phyloP scores from a whole-genome alignment of 2,888 invertebrate species.

The Volucella bombylans region DNA sequence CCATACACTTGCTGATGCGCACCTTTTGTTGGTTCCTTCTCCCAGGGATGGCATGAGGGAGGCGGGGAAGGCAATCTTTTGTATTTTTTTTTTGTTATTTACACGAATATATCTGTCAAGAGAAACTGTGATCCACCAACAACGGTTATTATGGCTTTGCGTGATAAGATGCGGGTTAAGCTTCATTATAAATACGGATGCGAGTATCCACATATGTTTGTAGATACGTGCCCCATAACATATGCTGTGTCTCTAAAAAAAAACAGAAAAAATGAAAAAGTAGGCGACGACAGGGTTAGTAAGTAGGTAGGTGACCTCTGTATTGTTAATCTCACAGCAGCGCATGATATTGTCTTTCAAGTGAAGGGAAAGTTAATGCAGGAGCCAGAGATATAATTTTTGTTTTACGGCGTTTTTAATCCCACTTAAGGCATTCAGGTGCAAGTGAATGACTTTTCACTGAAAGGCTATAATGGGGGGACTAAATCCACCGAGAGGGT shows the following conservation, averaged over 20 bases:
- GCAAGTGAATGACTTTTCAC: neutral
- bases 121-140: slow-evolving; percentile 14
- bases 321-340: neutral
- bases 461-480: slow-evolving; percentile 18
- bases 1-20: slow-evolving; percentile 7
- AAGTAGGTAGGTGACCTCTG: slow-evolving; percentile 28
- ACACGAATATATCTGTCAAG: slow-evolving; percentile 8
- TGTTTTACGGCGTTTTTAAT: slow-evolving; percentile 11
- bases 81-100: too few relatives aligned
- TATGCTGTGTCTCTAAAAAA: neutral
- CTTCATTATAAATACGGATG: neutral
- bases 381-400: slow-evolving; percentile 5
- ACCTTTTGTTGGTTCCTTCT: neutral
- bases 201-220: too few relatives aligned
- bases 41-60: neutral
- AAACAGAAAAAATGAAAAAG: neutral
- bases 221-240: neutral
- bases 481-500: neutral
- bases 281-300: neutral
- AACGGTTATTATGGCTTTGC: slow-evolving; percentile 4
- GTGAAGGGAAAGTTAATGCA: slow-evolving; percentile 2
- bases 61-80: neutral
- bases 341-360: slow-evolving; percentile 2
- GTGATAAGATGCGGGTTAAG: slow-evolving; percentile 15
- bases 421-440: neutral